Evolutionary conservation across 2,113 vertebrate species (phyloP).

Genomic region (Mastomys coucha): DNA sequence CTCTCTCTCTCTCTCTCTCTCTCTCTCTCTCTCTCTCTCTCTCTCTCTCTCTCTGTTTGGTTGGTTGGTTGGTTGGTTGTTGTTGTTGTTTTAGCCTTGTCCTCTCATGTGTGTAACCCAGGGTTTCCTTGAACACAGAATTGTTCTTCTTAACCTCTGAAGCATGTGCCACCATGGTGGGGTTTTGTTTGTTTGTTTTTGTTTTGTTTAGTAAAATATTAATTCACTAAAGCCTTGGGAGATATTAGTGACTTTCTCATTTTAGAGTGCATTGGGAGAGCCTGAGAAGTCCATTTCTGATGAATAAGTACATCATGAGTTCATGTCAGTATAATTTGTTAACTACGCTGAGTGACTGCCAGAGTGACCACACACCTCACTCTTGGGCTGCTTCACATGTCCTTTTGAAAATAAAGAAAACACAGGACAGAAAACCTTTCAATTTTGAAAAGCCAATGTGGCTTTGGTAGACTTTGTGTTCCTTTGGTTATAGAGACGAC

Average conservation of each 20-base stretch:
- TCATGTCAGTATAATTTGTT: conserved; percentile 20
- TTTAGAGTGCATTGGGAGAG: conserved; percentile 16
- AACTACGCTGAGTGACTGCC: neutral
- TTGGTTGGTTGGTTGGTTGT: too few relatives aligned
- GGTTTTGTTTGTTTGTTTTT: neutral
- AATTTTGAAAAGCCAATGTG: conserved; percentile 41
- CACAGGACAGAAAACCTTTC: neutral
- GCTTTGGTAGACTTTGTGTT: conserved; percentile 45
- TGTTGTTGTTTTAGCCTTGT: neutral
- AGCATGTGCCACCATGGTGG: neutral
- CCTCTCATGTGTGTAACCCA: neutral
- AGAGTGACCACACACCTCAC: neutral
- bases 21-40: too few relatives aligned
- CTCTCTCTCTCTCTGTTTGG: neutral
- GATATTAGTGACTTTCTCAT: neutral
- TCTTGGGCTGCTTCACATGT: neutral
- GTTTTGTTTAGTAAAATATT: neutral
- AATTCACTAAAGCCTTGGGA: neutral
- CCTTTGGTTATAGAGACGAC: neutral
- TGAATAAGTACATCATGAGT: neutral
- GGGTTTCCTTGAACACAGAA: neutral
- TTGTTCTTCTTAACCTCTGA: neutral
- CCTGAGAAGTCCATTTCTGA: conserved; percentile 44
- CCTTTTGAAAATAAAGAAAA: conserved; percentile 42
- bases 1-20: too few relatives aligned